Evolutionary conservation across 2,113 vertebrate genomes (phyloP), one percentile per base, ranked within the genome.

Genomic region (Hymenochirus boettgeri): DNA sequence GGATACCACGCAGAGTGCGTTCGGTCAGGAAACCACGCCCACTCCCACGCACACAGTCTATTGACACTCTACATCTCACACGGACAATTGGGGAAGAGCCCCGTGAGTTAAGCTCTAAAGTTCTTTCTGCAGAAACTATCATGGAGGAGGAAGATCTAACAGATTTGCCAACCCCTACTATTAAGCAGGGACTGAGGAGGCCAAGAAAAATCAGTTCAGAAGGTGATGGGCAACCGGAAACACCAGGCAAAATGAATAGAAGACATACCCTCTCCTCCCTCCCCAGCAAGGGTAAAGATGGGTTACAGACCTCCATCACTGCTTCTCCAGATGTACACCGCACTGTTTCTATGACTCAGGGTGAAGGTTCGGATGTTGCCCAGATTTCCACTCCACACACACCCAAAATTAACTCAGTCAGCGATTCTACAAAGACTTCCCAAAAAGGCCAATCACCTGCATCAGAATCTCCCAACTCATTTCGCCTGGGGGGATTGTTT

Each of bases 401-500:
- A 42, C 57, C 47, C 24, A 60, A 48, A 23, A 18, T 19, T 3
- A 15, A 19, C 7, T 26, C 31, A 2, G 1, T 57, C 2, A 35
- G 42, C 8, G 31, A 51, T 26, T 18, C 22, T 5, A n/a, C 47
- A 5, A 53, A 29, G 33, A 24, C 9, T 47, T 15, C 27, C 12
- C 54, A 31, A 18, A 58, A 25, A 33, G 31, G 17, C 56, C 26
- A 4, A n/a, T 2, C n/a, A 31, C 18, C 19, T 3, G 27, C 56
- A 6, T 33, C 53, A 0, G 24, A 24, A 6, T 2, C 24, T 10
- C 51, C 70, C 23, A 7, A 5, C 0, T 7, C 57, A 13, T 31
- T 53, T 39, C 50, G 24, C 39, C 24, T 70, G 11, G 23, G 46
- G 12, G 47, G 21, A 12, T 31, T 67, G 12, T 62, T 72, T 60